Conservation (phyloP, 1,140 invertebrate species). For the Diabrotica undecimpunctata region DNA sequence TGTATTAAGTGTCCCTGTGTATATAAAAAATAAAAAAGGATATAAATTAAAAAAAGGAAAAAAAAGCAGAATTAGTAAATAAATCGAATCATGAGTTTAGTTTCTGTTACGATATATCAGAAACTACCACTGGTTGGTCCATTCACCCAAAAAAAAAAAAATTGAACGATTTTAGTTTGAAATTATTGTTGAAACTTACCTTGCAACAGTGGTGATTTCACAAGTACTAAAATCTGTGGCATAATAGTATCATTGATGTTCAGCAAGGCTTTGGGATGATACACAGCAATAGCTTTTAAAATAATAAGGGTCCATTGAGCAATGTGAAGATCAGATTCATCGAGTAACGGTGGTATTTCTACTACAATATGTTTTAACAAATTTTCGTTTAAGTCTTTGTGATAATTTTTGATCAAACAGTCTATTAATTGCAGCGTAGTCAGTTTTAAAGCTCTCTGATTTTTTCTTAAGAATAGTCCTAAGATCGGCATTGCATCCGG, state of each 20-base stretch:
- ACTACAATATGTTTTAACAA: slow-evolving; percentile 51
- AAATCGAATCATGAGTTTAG: too few species aligned
- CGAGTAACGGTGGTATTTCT: slow-evolving; percentile 85
- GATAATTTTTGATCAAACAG: slow-evolving; percentile 60
- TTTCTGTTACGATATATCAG: too few species aligned
- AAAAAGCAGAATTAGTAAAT: too few species aligned
- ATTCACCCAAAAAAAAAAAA: too few species aligned
- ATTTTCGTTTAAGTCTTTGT: slow-evolving; percentile 37
- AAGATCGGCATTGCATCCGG: slow-evolving; percentile 86
- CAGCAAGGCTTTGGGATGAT: slow-evolving; percentile 63
- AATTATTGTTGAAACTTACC: slow-evolving; percentile 48
- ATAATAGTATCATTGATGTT: slow-evolving; percentile 59
- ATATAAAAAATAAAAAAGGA: too few species aligned
- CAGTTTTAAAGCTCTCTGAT: slow-evolving; percentile 92
- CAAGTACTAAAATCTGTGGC: slow-evolving; percentile 81
- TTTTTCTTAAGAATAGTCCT: slow-evolving; percentile 93
- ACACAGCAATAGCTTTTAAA: slow-evolving; percentile 69
- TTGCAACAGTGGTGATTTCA: slow-evolving; percentile 87
- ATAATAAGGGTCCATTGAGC: slow-evolving; percentile 83
- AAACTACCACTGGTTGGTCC: too few species aligned
- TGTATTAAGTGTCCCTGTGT: too few species aligned
- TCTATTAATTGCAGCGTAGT: slow-evolving; percentile 87
- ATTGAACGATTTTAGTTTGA: neutral
- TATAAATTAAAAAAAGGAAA: too few species aligned
- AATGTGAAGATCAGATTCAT: slow-evolving; percentile 92